These are phyloP conservation scores for Nemotelus pantherinus DNA, from an alignment of 2,888 invertebrate genomes.

Conservation along the genomic window DNA sequence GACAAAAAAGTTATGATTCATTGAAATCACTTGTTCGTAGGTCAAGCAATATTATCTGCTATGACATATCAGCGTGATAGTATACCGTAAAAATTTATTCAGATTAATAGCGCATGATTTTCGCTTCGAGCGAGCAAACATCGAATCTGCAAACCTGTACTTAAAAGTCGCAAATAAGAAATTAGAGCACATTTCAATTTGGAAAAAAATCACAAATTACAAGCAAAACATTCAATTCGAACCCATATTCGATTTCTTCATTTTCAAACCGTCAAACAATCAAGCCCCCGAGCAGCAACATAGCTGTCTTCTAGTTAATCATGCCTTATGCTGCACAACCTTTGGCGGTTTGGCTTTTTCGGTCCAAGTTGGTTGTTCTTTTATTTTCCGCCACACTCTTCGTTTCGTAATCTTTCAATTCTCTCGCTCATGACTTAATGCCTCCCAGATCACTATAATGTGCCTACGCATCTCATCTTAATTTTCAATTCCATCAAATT, in stretches of 20 bases:
- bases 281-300: background rate
- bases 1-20: background rate
- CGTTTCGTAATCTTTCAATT: constrained; percentile 15
- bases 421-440: constrained; percentile 32
- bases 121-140: too few relatives aligned
- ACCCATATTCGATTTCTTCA: constrained; percentile 32
- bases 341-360: constrained; percentile 24
- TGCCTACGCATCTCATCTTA: constrained; percentile 37
- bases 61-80: too few relatives aligned
- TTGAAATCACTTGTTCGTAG: background rate
- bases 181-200: constrained; percentile 18
- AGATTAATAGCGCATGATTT: too few relatives aligned
- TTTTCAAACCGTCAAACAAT: background rate
- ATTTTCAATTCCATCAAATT: constrained; percentile 44
- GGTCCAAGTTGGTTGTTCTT: background rate
- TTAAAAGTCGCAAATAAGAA: constrained; percentile 22
- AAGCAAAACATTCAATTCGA: constrained; percentile 9
- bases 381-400: background rate
- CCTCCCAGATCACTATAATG: background rate
- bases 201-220: constrained; percentile 37
- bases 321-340: constrained; percentile 12
- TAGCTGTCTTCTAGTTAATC: constrained; percentile 27
- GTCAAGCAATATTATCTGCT: background rate
- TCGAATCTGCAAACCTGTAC: too few relatives aligned
- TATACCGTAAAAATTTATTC: too few relatives aligned